These are phyloP conservation scores for Neoitamus cyanurus DNA, from an alignment of 2,888 invertebrate genomes.

Conservation along the genomic window DNA sequence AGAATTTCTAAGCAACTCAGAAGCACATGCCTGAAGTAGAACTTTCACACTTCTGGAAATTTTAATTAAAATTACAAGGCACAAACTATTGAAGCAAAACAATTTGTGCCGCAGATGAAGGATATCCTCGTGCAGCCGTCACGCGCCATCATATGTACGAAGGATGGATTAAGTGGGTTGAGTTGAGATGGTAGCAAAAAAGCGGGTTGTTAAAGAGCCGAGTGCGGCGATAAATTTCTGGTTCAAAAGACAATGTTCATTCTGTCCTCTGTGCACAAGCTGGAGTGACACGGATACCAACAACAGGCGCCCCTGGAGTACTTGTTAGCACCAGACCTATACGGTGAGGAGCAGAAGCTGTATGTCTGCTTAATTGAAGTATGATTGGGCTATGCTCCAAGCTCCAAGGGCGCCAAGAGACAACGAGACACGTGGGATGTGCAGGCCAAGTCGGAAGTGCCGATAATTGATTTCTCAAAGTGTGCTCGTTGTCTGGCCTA, in stretches of 20 bases:
- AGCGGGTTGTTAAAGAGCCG: not conserved
- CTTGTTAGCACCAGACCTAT: not conserved
- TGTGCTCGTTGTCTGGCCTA: not conserved
- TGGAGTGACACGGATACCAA: not conserved
- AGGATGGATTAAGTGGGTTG: not conserved
- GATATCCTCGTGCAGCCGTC: not conserved
- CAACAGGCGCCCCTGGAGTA: not conserved
- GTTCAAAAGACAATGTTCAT: not conserved
- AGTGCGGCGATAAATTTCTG: not conserved
- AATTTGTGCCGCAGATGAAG: not conserved
- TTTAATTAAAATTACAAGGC: not conserved
- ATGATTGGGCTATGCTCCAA: not conserved
- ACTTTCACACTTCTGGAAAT: not conserved
- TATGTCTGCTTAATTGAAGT: not conserved
- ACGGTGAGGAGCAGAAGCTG: not conserved
- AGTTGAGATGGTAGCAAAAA: not conserved
- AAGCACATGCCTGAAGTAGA: no score
- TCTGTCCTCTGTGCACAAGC: not conserved
- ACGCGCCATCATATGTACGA: not conserved
- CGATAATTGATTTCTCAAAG: not conserved
- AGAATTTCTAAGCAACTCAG: no score
- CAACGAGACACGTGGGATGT: not conserved
- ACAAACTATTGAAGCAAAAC: not conserved
- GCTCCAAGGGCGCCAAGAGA: not conserved
- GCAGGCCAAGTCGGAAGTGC: not conserved